Evolutionary conservation across 2,888 invertebrate species (phyloP), one percentile per base, ranked within the genome.

Genomic region (Lycocerus yunnanus): DNA sequence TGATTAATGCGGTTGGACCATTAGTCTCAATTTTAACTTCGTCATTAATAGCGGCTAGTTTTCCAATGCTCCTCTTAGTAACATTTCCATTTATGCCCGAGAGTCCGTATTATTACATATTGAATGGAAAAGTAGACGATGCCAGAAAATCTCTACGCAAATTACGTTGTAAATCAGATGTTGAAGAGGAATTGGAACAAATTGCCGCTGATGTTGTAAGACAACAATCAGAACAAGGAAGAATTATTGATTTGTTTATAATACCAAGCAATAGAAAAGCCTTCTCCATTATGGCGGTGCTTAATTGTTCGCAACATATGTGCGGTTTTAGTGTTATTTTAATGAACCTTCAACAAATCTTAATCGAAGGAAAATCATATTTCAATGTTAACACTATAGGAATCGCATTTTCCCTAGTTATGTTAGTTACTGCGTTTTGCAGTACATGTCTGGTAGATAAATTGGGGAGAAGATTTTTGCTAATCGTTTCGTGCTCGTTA

Each of bases 321-420:
- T 80, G 81, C 58, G 82, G 82, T 13, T 83, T 85, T 20, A 83
- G 81, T 66, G 84, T 85, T 0, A 82, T 85, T 10, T 58, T 85
- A 13, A 85, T 85, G 85, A 85, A 85, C 66, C 74, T 85, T 5
- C 84, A 85, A 69, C 73, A 80, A 6, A 84, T 85, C 74, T 69
- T 85, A 24, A 74, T 79, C 15, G 79, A 80, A 27, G 83, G 84
- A 3, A 83, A 82, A 5, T 82, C 84, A 5, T 80, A 81, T 69
- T 83, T 84, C 59, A 78, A 83, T 43, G 73, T 78, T 10, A 78
- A 77, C 15, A 14, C 58, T 1, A 20, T 71, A 3, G 74, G 75
- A 11, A 76, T 77, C 3, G 8, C 13, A 13, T 63, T 63, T 18
- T 63, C 18, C 0, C 13, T 63, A 6, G 15, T 16, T 18, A 63